phyloP scores from a whole-genome alignment of 1,140 invertebrate genomes.

The Bicyclus anynana region DNA sequence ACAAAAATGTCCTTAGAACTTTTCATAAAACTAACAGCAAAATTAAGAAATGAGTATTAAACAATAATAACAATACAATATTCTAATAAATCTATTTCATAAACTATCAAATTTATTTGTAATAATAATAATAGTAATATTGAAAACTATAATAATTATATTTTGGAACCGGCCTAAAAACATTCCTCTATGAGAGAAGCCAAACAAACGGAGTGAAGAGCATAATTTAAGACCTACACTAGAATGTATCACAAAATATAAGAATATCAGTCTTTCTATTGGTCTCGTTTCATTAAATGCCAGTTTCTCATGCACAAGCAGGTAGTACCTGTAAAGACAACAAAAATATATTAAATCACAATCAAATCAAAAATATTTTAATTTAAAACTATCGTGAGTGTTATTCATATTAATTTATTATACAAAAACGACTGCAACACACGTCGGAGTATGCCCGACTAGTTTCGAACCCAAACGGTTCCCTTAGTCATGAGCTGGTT shows the following conservation, averaged over 20 bases:
- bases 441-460: no score
- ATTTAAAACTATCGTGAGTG: no score
- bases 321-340: conserved; percentile 45
- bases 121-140: conserved; percentile 17
- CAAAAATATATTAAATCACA: conserved; percentile 1
- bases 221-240: conserved; percentile 36
- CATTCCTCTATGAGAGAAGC: conserved; percentile 12
- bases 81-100: conserved; percentile 10
- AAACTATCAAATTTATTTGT: background rate
- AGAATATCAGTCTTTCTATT: conserved; percentile 68
- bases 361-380: background rate
- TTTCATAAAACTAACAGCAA: background rate
- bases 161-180: conserved; percentile 21
- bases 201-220: conserved; percentile 17
- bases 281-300: conserved; percentile 34
- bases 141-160: conserved; percentile 19
- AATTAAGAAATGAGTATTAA: conserved; percentile 8
- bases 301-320: conserved; percentile 31
- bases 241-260: conserved; percentile 50
- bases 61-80: conserved; percentile 6
- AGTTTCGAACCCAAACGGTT: no score
- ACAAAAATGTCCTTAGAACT: conserved; percentile 1
- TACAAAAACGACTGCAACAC: no score
- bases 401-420: no score
- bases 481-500: no score